Evolutionary conservation across 2,797 vertebrate genomes (phyloP), one percentile per base, ranked within the genome.

Genomic region (Falco novaeseelandiae): DNA sequence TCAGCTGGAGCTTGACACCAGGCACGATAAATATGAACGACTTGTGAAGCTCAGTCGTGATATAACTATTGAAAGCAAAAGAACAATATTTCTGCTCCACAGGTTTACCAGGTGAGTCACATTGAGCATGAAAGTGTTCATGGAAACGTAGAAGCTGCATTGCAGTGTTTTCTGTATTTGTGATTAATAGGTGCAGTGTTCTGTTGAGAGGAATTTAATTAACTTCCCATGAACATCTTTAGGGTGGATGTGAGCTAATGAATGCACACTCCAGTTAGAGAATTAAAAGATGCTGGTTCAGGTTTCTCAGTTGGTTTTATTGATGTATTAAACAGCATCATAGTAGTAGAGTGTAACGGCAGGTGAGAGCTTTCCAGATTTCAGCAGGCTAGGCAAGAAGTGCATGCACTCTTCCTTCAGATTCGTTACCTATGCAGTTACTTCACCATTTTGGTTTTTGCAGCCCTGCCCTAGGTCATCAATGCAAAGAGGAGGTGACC

Each of bases 41-140:
- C 98, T 99, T 7, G 99, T 99, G 61, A 99, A 99, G 97, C 98
- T 99, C 94, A 99, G 99, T 90, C 99, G 99, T 57, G 99, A 99
- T 89, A 97, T 99, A 97, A 99, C 99, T 36, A 99, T 99, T 1
- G 99, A 99, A 97, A 99, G 99, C 98, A 99, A 99, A 97, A 98
- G 99, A 95, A 99, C 98, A 0, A 99, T 99, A 96, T 99, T 99
- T 91, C 98, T 99, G 86, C 97, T 99, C 61, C 99, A 99, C 84
- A 98, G 99, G 98, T 99, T 99, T 84, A 99, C 98, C 85, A 99
- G 98, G 99, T 99, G 79, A 96, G 98, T 98, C 51, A 52, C 4
- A 2, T 0, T 23, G 16, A 69, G 46, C 1, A 0, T 49, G 30
- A 25, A 83, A 71, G 27, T 30, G 27, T 69, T 81, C 12, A 7